Evolutionary conservation across 2,113 vertebrate species (phyloP).

Genomic region (Callithrix jacchus): DNA sequence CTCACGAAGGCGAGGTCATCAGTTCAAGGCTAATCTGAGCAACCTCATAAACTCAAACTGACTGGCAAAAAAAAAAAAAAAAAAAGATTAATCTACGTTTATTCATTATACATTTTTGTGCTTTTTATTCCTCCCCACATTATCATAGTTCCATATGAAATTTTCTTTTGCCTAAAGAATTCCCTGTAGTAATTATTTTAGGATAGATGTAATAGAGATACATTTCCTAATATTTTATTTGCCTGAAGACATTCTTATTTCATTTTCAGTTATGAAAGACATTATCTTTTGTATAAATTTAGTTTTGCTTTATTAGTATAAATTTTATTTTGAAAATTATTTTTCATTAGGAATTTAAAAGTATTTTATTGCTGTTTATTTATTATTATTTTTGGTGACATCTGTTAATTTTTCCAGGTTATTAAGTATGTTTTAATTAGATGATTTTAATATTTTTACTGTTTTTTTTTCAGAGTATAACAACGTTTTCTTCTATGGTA

Average conservation of each 20-base stretch:
- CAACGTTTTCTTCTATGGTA: not conserved
- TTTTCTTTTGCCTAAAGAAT: not conserved
- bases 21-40: too few species aligned
- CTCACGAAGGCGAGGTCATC: too few species aligned
- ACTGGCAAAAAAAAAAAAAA: too few species aligned
- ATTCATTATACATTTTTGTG: not conserved
- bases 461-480: not conserved
- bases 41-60: too few species aligned
- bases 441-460: not conserved
- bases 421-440: not conserved
- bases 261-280: not conserved
- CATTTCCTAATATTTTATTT: not conserved
- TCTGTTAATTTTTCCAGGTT: not conserved
- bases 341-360: not conserved
- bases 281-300: not conserved
- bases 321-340: not conserved
- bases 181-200: not conserved
- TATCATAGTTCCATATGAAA: not conserved
- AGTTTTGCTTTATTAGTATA: not conserved
- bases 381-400: not conserved
- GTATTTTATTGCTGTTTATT: not conserved
- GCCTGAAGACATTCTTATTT: not conserved
- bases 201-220: not conserved
- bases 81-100: too few species aligned
- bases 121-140: not conserved